Evolutionary conservation across 2,888 invertebrate species (phyloP), one percentile per base, ranked within the genome.

Genomic region (Neocrepidodera transversa): DNA sequence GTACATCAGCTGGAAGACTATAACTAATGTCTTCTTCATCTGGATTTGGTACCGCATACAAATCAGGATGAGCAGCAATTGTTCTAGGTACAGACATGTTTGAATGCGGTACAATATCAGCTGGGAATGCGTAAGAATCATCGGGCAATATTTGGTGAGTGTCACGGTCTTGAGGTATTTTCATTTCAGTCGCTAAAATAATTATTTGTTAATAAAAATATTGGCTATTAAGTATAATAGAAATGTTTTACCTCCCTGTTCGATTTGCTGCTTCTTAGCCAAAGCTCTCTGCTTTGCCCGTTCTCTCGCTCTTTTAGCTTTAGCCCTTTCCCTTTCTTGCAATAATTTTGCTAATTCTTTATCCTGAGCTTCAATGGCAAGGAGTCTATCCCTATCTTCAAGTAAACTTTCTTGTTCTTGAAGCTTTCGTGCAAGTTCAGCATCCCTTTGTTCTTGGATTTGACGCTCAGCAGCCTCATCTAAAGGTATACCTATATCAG

Each of bases 291-390:
- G 83, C 57, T 86, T 83, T 10, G 89, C 89, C 68, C 86, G 83
- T 73, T 91, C 90, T 68, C 87, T 84, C 5, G 89, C 89, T 63
- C 89, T 82, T 70, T 85, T 85, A 1, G 87, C 86, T 76, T 88
- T 87, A 13, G 87, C 87, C 68, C 87, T 84, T 76, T 91, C 91
- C 69, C 86, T 81, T 74, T 91, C 91, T 75, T 91, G 91, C 42
- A 92, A 77, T 81, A 91, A 84, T 75, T 87, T 86, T 1, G 91
- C 91, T 48, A 91, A 76, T 76, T 91, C 91, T 62, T 89, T 87
- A 73, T 92, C 91, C 76, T 91, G 91, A 0, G 89, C 90, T 79
- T 92, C 91, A 68, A 91, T 89, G 1, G 91, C 91, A 63, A 90
- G 74, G 71, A 87, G 81, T 63, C 87, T 83, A 78, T 76, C 75